Evolutionary conservation across 2,888 invertebrate genomes (phyloP).

Genomic region (Pasiphila rectangulata): DNA sequence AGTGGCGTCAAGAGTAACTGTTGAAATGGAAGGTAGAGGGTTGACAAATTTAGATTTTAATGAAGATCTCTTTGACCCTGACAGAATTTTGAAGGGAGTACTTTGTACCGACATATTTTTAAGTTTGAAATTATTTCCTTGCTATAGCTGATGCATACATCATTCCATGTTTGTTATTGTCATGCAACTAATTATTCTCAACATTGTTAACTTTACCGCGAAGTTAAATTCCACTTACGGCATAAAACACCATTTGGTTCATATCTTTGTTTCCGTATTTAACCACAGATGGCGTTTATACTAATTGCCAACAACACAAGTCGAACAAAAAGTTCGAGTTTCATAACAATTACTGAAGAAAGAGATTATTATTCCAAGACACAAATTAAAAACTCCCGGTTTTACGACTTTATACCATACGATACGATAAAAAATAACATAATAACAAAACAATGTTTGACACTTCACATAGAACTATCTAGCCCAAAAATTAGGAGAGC

Average conservation of each 20-base stretch:
- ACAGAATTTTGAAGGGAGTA: neutral
- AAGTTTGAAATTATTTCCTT: neutral
- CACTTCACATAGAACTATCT: no score
- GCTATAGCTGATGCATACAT: no score
- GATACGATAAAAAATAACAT: no score
- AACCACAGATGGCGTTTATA: conserved; percentile 10
- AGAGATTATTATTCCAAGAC: conserved; percentile 23
- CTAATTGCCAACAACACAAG: conserved; percentile 10
- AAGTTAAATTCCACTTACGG: neutral
- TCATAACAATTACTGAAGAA: conserved; percentile 23
- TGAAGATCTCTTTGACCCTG: conserved; percentile 5
- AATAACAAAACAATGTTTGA: no score
- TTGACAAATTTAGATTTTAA: conserved; percentile 21
- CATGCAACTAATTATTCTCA: no score
- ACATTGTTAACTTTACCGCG: neutral
- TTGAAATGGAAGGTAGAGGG: conserved; percentile 24
- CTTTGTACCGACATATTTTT: neutral
- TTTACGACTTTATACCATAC: neutral
- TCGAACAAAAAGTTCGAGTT: conserved; percentile 20
- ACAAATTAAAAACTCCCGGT: conserved; percentile 27
- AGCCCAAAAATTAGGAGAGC: no score
- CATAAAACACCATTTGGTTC: neutral
- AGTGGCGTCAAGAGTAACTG: conserved; percentile 27
- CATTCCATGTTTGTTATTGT: no score
- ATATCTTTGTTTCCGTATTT: neutral